A percentile compares a stretch with the other conserved stretches of the same genome.
These are phyloP conservation scores for Habroteleia sp. DNA, from an alignment of 2,888 invertebrate species.

Conservation along the genomic window DNA sequence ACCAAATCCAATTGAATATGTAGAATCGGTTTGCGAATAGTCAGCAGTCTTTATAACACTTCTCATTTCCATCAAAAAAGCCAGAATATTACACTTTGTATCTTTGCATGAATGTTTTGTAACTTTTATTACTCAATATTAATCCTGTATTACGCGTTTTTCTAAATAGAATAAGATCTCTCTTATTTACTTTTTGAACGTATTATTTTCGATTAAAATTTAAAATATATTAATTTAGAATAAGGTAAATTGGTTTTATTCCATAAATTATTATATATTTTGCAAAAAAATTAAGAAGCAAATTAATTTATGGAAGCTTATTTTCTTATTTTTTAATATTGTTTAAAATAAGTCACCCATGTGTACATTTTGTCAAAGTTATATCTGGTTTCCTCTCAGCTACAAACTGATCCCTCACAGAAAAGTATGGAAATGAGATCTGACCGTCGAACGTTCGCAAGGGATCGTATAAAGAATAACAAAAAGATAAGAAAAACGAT, in stretches of 20 bases:
- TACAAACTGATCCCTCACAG: slow-evolving; percentile 58
- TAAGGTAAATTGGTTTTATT: no score
- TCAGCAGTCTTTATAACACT: slow-evolving; percentile 27
- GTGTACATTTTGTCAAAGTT: slow-evolving; percentile 19
- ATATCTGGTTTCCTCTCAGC: slow-evolving; percentile 28
- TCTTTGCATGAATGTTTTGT: slow-evolving; percentile 14
- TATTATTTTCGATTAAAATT: no score
- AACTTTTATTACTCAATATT: slow-evolving; percentile 5
- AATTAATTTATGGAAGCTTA: no score
- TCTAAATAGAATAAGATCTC: no score
- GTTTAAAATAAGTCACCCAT: slow-evolving; percentile 20
- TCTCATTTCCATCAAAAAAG: slow-evolving; percentile 28
- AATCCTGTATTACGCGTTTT: neutral
- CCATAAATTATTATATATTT: no score
- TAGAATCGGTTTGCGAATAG: slow-evolving; percentile 37
- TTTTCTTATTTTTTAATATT: slow-evolving; percentile 8
- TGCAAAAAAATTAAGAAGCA: no score
- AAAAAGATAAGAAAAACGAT: slow-evolving; percentile 52
- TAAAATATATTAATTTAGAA: no score
- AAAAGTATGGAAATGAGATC: slow-evolving; percentile 74
- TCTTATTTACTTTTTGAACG: no score
- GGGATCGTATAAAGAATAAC: slow-evolving; percentile 64
- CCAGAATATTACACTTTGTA: slow-evolving; percentile 12
- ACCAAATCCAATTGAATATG: slow-evolving; percentile 50
- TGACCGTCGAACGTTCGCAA: slow-evolving; percentile 67